Percentiles rank a stretch among this genome's conserved stretches.
phyloP scores from a whole-genome alignment of 2,888 invertebrate genomes.

The Perizoma affinitatum region DNA sequence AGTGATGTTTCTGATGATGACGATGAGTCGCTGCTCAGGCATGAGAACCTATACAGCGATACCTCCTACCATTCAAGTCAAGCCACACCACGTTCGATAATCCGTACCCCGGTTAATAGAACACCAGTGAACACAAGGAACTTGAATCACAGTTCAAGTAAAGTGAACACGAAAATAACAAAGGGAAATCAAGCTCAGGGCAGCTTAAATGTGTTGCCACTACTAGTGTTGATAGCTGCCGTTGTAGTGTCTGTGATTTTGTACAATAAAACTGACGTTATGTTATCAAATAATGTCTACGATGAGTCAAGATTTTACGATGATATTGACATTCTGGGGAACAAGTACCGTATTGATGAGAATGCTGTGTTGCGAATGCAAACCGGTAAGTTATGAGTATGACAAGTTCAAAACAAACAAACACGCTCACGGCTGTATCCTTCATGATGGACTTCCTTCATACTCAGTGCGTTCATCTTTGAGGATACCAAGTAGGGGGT shows the following conservation, averaged over 20 bases:
- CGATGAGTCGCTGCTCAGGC: slow-evolving; percentile 27
- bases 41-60: slow-evolving; percentile 24
- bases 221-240: slow-evolving; percentile 5
- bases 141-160: slow-evolving; percentile 6
- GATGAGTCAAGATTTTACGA: slow-evolving; percentile 59
- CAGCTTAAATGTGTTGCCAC: slow-evolving; percentile 5
- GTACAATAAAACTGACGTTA: slow-evolving; percentile 3
- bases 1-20: slow-evolving; percentile 54
- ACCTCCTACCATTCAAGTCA: slow-evolving; percentile 27
- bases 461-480: too few relatives aligned
- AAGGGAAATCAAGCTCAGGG: neutral
- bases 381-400: slow-evolving; percentile 55
- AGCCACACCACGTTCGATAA: slow-evolving; percentile 6
- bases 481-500: too few relatives aligned
- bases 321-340: slow-evolving; percentile 59
- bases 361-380: slow-evolving; percentile 64
- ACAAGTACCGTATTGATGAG: slow-evolving; percentile 63
- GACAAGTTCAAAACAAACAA: too few relatives aligned
- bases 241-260: slow-evolving; percentile 6
- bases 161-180: neutral
- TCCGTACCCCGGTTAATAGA: neutral
- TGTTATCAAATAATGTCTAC: slow-evolving; percentile 37
- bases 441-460: too few relatives aligned
- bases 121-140: slow-evolving; percentile 1
- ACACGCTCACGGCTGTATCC: too few relatives aligned